Evolutionary conservation across 1,140 invertebrate genomes (phyloP).

Genomic region (Sesamia nonagrioides): DNA sequence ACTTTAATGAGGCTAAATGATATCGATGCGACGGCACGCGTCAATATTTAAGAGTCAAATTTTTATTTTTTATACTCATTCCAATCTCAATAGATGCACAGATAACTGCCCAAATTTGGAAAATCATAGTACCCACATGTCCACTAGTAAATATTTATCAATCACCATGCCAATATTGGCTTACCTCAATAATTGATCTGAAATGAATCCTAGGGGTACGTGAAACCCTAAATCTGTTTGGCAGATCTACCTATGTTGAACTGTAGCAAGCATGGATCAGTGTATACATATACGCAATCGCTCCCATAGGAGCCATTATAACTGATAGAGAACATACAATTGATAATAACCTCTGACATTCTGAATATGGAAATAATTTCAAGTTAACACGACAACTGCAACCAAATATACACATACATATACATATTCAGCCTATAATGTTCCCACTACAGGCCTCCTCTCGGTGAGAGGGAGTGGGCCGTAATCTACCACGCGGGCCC

Average conservation of each 20-base stretch:
- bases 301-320: neutral
- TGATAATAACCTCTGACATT: slow-evolving; percentile 3
- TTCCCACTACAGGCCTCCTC: too few relatives aligned
- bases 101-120: neutral
- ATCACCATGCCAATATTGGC: neutral
- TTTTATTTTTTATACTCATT: neutral
- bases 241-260: neutral
- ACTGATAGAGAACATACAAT: neutral
- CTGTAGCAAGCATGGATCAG: neutral
- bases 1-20: too few relatives aligned
- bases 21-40: too few relatives aligned
- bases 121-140: neutral
- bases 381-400: neutral
- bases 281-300: slow-evolving; percentile 14
- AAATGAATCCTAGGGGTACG: slow-evolving; percentile 1
- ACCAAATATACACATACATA: too few relatives aligned
- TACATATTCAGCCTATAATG: too few relatives aligned
- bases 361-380: too few relatives aligned
- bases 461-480: too few relatives aligned
- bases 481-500: too few relatives aligned
- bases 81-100: neutral
- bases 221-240: neutral
- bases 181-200: slow-evolving; percentile 15
- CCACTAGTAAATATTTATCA: neutral
- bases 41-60: too few relatives aligned